phyloP scores from a whole-genome alignment of 2,113 vertebrate species.

The Cheirogaleus medius region DNA sequence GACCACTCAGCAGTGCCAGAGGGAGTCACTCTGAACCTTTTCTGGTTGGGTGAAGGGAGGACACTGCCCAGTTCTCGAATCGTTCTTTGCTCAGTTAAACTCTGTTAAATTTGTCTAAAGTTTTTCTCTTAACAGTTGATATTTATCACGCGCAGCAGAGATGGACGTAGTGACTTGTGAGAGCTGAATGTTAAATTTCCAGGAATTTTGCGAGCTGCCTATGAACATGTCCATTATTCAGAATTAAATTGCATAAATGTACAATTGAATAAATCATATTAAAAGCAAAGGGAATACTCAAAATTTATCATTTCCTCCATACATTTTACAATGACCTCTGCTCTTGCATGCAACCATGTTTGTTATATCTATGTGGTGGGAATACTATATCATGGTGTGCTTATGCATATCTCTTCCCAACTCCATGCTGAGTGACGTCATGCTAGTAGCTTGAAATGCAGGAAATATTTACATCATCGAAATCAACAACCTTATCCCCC shows the following conservation, averaged over 20 bases:
- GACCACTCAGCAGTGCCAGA: not conserved
- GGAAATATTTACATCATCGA: not conserved
- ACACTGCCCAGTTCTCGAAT: not conserved
- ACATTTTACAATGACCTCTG: not conserved
- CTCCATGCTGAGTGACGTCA: not conserved
- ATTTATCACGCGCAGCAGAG: not conserved
- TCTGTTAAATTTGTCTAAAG: not conserved
- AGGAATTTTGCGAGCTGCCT: not conserved
- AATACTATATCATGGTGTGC: not conserved
- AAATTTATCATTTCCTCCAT: not conserved
- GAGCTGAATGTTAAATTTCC: not conserved
- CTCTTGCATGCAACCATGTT: not conserved
- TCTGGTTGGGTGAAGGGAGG: not conserved
- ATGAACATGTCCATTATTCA: not conserved
- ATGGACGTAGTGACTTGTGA: not conserved
- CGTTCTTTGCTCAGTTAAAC: not conserved
- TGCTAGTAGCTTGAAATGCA: not conserved
- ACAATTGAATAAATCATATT: not conserved
- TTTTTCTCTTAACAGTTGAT: not conserved
- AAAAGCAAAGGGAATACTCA: not conserved
- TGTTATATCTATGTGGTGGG: not conserved
- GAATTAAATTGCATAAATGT: not conserved
- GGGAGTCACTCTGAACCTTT: not conserved
- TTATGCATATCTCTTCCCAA: not conserved
- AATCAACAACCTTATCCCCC: not conserved